These are phyloP conservation scores for Cyprinus carpio DNA, from an alignment of 2,113 vertebrate species.

Conservation along the genomic window DNA sequence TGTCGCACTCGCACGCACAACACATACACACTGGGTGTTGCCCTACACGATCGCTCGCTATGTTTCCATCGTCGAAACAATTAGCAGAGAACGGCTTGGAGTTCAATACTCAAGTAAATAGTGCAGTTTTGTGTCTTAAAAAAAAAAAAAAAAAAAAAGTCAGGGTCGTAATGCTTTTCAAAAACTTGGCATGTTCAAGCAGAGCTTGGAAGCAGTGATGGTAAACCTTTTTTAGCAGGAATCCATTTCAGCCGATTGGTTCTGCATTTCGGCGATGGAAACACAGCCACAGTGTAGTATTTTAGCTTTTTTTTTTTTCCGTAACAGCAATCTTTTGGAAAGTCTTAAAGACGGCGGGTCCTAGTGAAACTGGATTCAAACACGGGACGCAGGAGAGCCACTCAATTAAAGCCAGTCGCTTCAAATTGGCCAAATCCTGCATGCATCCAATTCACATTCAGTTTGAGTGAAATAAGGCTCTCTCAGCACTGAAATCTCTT, in stretches of 20 bases:
- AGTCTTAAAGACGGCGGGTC: constrained; percentile 44
- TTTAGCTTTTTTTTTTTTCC: constrained; percentile 38
- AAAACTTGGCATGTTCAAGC: constrained; percentile 34
- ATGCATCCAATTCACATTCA: constrained; percentile 58
- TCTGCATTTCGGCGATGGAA: not conserved
- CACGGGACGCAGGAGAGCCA: not conserved
- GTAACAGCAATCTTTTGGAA: constrained; percentile 49
- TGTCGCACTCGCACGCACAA: constrained; percentile 58
- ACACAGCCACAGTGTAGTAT: constrained; percentile 30
- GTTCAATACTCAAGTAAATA: constrained; percentile 2
- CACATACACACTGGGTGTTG: constrained; percentile 41
- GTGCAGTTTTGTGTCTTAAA: not conserved
- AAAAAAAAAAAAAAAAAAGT: no score
- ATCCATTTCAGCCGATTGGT: not conserved
- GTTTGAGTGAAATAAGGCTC: constrained; percentile 60
- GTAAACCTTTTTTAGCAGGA: not conserved
- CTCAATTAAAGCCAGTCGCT: constrained; percentile 37
- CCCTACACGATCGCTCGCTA: constrained; percentile 32
- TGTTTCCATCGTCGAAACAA: not conserved
- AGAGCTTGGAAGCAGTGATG: not conserved
- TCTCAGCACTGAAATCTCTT: constrained; percentile 45
- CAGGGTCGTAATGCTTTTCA: not conserved
- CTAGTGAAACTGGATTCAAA: constrained; percentile 37
- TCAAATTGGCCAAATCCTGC: constrained; percentile 52
- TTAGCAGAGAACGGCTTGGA: not conserved